These are phyloP conservation scores for Sarcoramphus papa DNA, from an alignment of 2,797 vertebrate species.

Conservation along the genomic window DNA sequence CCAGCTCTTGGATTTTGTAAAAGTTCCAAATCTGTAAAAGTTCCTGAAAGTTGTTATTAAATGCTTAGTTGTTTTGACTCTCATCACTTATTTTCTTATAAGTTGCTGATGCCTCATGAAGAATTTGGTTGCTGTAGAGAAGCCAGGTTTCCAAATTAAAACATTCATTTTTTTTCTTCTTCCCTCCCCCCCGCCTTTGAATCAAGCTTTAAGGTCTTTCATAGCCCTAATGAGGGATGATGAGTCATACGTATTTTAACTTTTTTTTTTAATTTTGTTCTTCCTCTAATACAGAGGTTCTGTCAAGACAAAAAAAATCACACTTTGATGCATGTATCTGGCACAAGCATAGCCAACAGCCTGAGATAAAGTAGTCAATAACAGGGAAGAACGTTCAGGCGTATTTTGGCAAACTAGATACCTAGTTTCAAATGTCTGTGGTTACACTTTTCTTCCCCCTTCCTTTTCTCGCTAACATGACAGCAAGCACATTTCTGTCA, in stretches of 20 bases:
- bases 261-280: not conserved
- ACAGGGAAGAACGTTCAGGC: not conserved
- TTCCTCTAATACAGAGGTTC: not conserved
- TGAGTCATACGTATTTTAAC: not conserved
- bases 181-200: not conserved
- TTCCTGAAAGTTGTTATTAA: not conserved
- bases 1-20: not conserved
- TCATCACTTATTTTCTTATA: not conserved
- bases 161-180: not conserved
- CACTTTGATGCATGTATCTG: not conserved
- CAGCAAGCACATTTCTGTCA: not conserved
- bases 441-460: not conserved
- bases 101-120: not conserved
- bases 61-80: not conserved
- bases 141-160: not conserved
- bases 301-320: not conserved
- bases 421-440: not conserved
- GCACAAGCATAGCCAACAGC: not conserved
- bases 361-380: not conserved
- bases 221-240: not conserved
- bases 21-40: not conserved
- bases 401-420: not conserved
- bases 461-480: not conserved
- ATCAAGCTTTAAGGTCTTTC: not conserved
- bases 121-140: not conserved